Base-by-base conservation (phyloP, 2,113 vertebrate species). In the Cathartes aura region DNA sequence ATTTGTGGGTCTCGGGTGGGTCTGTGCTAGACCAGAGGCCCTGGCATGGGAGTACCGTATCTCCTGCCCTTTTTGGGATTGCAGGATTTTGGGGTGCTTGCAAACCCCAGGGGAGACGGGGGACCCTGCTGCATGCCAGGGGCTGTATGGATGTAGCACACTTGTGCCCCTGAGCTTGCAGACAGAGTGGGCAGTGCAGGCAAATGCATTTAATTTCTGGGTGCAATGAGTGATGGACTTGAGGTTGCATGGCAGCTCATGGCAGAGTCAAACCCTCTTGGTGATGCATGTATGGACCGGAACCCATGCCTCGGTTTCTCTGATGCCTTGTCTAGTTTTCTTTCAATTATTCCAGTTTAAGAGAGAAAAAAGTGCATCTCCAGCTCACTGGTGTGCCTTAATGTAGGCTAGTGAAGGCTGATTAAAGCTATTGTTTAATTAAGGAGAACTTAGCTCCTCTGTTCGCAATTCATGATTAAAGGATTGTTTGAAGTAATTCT, bases 401-500 rank as follows among this genome's bases (percentile, higher is more conserved):
- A 67, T 82, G 32, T 67, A 89, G 95, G 82, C 87, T 95, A 90
- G 52, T 97, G 94, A 93, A 96, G 91, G 91, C 78, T 97, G 94
- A 97, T 98, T 98, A 97, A 98, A 97, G 93, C 89, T 94, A 94
- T 97, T 95, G 91, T 98, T 97, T 97, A 98, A 98, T 97, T 97
- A 97, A 93, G 97, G 63, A 89, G 86, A 96, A 83, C 87, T 94
- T 70, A 86, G 96, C 70, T 98, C 91, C 93, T 98, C 97, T 96
- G 81, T 60, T 98, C 91, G 43, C 84, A 94, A 96, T 96, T 96
- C 97, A 97, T 52, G 58, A 97, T 92, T 90, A 97, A 97, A 97
- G 97, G 89, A 94, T 79, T 9, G 82, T 97, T 96, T 97, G 97
- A 97, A 98, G 97, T 97, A 96, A 92, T 97, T 97, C 96, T 98